Percentiles rank a stretch among this genome's conserved stretches.
phyloP scores from a whole-genome alignment of 2,113 vertebrate species.

The Pelmatolapia mariae region DNA sequence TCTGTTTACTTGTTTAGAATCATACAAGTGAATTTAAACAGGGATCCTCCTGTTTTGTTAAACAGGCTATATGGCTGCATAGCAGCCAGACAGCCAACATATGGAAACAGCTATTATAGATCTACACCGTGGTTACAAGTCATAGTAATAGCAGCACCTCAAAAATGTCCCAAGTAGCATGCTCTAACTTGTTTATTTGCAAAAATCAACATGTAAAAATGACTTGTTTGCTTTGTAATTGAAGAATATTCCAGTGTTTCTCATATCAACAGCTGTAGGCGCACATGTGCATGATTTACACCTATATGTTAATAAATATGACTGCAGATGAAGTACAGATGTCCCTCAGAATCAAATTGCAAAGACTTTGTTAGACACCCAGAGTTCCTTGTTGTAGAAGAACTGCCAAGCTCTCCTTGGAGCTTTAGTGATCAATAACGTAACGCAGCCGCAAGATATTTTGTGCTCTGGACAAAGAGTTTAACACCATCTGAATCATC shows the following conservation, averaged over 20 bases:
- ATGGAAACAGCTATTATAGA: neutral
- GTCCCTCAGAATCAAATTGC: neutral
- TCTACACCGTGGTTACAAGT: neutral
- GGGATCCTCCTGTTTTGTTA: neutral
- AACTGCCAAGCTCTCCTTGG: neutral
- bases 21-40: neutral
- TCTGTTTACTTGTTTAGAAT: neutral
- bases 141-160: neutral
- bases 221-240: neutral
- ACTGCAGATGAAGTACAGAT: neutral
- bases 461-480: neutral
- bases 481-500: conserved; percentile 1
- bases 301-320: neutral
- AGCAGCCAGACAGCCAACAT: neutral
- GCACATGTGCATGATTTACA: neutral
- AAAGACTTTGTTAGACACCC: neutral
- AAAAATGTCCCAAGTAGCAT: neutral
- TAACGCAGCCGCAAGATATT: conserved; percentile 10
- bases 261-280: neutral
- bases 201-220: neutral
- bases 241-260: neutral
- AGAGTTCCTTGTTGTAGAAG: neutral
- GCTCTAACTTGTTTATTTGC: neutral
- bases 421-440: conserved; percentile 23
- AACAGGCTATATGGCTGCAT: neutral